Evolutionary conservation across 2,113 vertebrate species (phyloP), one percentile per base, ranked within the genome.

Genomic region (Toxostoma redivivum): DNA sequence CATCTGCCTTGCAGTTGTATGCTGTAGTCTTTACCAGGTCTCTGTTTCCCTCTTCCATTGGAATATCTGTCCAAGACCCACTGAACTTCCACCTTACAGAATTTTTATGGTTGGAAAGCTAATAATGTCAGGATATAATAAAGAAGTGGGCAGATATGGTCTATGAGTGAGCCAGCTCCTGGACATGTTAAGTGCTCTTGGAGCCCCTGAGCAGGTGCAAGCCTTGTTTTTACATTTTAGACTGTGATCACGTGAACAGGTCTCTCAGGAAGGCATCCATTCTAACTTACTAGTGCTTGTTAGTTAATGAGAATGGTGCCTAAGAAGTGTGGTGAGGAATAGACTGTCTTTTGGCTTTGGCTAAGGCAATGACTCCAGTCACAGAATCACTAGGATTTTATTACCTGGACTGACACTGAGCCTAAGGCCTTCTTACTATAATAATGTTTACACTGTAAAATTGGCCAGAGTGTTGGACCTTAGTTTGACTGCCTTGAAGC

Each of bases 401-500:
- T 50, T 42, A 44, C n/a, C 47, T 89, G 48, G 18, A 6, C 30
- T 71, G 60, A 51, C 20, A 30, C 14, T 28, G n/a, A 28, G 80
- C 35, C 38, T 58, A 25, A 72, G 47, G 13, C 2, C 15, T 69
- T 70, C 25, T 60, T 51, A 9, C 28, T 57, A 20, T 23, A 35
- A 24, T 22, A 40, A 73, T 37, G 18, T 37, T 84, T 84, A 51
- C n/a, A 28, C 27, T 71, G 19, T 31, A n/a, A 24, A 37, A 51
- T 25, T 42, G 28, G 7, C 61, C 40, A 19, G 35, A 51, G 7
- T 33, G 4, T 37, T 38, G 17, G 10, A 51, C 5, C 0, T 1
- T 83, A 11, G 20, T 81, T 38, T 73, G 69, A 54, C 60, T 31
- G 24, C 35, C 72, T 77, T 71, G 64, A 53, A 57, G 14, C 35